Evolutionary conservation across 2,113 vertebrate genomes (phyloP), one percentile per base, ranked within the genome.

Genomic region (Peromyscus maniculatus): DNA sequence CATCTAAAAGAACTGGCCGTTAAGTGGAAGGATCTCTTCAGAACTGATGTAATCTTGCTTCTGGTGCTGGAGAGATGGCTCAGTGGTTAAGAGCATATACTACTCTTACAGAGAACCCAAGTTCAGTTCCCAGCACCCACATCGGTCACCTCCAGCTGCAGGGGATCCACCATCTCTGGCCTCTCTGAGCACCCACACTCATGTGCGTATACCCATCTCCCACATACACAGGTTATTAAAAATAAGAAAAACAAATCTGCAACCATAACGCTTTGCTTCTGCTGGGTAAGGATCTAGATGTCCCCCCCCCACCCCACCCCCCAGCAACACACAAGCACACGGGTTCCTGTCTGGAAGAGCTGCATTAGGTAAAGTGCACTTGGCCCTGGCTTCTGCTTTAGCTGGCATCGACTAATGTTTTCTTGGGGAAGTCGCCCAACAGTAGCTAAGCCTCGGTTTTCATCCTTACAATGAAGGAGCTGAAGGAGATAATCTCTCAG

Each of bases 381-480:
- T 96, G 94, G 57, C 90, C 71, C 90, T 33, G 66, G 52, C 36
- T 64, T 80, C 90, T 95, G 75, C 33, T 64, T 92, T 33, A 66
- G 19, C 62, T 96, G 83, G 64, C 93, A 77, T 19, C 22, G 49
- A 66, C 78, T 43, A 91, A 64, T 80, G 74, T 93, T 87, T 87
- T 96, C 93, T 94, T 90, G 55, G 75, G 46, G 28, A 95, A 95
- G 69, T 87, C 1, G 0, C 71, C 96, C 96, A 91, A 92, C 66
- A 90, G 80, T 90, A 3, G 55, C 69, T 46, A 75, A 92, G 92
- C 95, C 95, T 97, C 91, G 55, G 92, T 96, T 96, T 96, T 82
- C 92, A 94, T 89, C 69, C 57, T 78, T 72, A 55, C 78, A 97
- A 96, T 95, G 97, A 93, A 93, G 87, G 49, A 75, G 15, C 89